Conservation (phyloP, 2,113 vertebrate genomes). For the Leptodactylus fuscus region DNA sequence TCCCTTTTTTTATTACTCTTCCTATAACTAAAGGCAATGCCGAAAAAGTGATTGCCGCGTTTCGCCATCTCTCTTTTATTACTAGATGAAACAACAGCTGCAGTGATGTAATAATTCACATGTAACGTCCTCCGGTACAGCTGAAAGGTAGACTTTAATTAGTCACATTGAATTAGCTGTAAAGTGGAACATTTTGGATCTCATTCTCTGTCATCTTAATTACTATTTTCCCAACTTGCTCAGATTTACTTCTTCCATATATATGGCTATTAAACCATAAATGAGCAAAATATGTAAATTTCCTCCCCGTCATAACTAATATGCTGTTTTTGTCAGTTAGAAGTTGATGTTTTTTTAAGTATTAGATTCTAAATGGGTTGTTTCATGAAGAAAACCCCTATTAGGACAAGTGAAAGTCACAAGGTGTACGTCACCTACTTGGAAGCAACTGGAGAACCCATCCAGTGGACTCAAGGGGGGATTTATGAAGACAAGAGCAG, state of each 20-base stretch:
- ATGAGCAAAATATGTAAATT: constrained; percentile 28
- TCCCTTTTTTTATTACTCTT: neutral
- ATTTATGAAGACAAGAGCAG: no score
- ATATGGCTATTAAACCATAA: constrained; percentile 8
- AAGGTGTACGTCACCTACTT: neutral
- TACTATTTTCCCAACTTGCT: constrained; percentile 14
- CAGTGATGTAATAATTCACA: constrained; percentile 34
- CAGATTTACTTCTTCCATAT: neutral
- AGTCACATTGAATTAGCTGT: constrained; percentile 6
- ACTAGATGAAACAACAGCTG: constrained; percentile 32
- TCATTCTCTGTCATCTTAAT: constrained; percentile 35
- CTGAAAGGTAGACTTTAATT: constrained; percentile 43
- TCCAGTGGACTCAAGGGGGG: no score
- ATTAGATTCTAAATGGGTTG: neutral
- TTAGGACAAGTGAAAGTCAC: neutral
- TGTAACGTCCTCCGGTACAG: constrained; percentile 19
- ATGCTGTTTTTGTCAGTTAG: neutral
- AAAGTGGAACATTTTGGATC: constrained; percentile 29
- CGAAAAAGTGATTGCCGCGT: constrained; percentile 2
- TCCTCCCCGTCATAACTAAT: neutral
- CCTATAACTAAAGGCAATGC: neutral
- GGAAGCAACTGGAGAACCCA: neutral
- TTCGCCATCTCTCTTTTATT: constrained; percentile 10
- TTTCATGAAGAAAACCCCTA: neutral
- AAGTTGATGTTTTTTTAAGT: neutral